These are phyloP conservation scores for Lumbricus terrestris DNA, from an alignment of 2,888 invertebrate genomes.

Conservation along the genomic window DNA sequence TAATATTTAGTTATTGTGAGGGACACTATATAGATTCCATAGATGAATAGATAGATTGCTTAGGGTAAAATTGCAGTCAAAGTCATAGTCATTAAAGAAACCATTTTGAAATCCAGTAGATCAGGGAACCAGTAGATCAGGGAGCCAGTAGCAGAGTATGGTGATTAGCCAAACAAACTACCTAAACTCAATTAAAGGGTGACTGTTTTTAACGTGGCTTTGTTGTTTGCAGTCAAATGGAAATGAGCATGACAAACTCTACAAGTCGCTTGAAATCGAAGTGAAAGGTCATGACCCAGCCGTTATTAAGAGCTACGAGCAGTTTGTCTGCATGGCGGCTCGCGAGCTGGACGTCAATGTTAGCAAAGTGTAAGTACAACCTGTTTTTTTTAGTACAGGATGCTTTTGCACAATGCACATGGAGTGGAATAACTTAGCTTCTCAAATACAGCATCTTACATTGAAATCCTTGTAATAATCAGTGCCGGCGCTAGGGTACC, in stretches of 20 bases:
- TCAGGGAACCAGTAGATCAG: too few species aligned
- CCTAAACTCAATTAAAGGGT: not conserved
- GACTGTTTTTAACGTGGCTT: not conserved
- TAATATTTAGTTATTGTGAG: too few species aligned
- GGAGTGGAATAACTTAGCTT: not conserved
- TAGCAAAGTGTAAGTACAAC: constrained; percentile 32
- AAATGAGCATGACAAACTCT: constrained; percentile 64
- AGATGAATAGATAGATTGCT: too few species aligned
- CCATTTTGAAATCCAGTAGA: too few species aligned
- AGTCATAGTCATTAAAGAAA: too few species aligned
- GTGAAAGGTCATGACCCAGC: constrained; percentile 82
- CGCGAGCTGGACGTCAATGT: constrained; percentile 71
- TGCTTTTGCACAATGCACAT: not conserved
- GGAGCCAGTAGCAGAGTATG: too few species aligned
- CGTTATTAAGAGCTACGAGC: constrained; percentile 82
- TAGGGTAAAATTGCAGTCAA: too few species aligned
- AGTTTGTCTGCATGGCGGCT: constrained; percentile 79
- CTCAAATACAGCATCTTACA: too few species aligned
- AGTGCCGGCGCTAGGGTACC: too few species aligned
- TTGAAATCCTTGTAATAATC: too few species aligned
- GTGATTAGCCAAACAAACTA: not conserved
- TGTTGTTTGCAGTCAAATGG: constrained; percentile 6
- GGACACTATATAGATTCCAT: too few species aligned
- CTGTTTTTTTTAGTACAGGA: constrained; percentile 14
- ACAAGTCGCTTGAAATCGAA: constrained; percentile 79